Conservation (phyloP, 2,797 vertebrate genomes). For the Ctenopoma kingsleyae region DNA sequence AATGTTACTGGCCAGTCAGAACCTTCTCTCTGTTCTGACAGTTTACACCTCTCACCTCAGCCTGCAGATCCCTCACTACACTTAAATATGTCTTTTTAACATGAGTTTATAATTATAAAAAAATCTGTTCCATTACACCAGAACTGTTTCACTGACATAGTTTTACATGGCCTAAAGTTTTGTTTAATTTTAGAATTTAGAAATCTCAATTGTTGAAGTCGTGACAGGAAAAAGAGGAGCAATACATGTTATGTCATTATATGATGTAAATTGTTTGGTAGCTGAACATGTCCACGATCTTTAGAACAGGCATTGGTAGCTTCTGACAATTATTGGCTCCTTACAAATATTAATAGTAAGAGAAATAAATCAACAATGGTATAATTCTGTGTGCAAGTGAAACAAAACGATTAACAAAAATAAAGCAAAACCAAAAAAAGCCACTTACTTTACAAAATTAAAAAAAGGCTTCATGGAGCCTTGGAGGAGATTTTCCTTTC, state of each 20-base stretch:
- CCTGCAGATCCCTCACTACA: neutral
- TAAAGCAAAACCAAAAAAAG: slow-evolving; percentile 29
- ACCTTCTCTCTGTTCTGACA: neutral
- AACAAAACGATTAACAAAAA: slow-evolving; percentile 43
- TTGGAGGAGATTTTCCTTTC: slow-evolving; percentile 3
- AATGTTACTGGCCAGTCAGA: neutral
- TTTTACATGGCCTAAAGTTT: neutral
- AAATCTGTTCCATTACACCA: neutral
- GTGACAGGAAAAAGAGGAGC: neutral
- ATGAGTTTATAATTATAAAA: neutral
- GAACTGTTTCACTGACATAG: neutral
- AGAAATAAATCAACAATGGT: slow-evolving; percentile 29
- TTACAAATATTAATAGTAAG: slow-evolving; percentile 6
- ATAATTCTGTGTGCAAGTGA: slow-evolving; percentile 23
- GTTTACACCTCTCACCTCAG: neutral
- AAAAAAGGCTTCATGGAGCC: slow-evolving; percentile 35
- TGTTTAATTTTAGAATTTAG: neutral
- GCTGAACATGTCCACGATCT: neutral
- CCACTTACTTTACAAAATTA: slow-evolving; percentile 21
- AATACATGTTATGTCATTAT: neutral
- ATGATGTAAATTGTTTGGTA: neutral
- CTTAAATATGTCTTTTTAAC: neutral
- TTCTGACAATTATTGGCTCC: slow-evolving; percentile 13
- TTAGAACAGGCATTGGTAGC: neutral
- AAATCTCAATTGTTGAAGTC: neutral